Evolutionary conservation across 1,140 invertebrate genomes (phyloP).

Genomic region (Drosophila orena): DNA sequence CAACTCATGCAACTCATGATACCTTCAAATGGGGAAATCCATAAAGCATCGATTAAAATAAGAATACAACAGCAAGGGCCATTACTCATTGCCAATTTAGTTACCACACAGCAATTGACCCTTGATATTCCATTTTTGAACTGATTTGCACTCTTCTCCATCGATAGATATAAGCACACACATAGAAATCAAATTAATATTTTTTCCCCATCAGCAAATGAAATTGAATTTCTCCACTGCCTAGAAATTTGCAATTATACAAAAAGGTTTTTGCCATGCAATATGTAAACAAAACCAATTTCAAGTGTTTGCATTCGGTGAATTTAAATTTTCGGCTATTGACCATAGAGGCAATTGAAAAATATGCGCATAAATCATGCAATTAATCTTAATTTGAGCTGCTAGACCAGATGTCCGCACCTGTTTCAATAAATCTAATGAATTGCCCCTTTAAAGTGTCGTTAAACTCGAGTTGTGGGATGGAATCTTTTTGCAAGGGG

Average conservation of each 20-base stretch:
- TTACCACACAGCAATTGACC: constrained; percentile 13
- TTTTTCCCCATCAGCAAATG: constrained; percentile 59
- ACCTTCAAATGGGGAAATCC: too few species aligned
- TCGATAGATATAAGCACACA: constrained; percentile 33
- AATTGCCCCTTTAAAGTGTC: constrained; percentile 62
- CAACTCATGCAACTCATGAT: background rate
- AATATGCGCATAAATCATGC: constrained; percentile 45
- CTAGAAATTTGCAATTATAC: constrained; percentile 58
- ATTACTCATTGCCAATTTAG: constrained; percentile 6
- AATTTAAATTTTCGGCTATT: constrained; percentile 32
- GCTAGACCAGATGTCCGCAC: constrained; percentile 38
- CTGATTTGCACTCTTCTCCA: constrained; percentile 40
- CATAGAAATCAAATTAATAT: constrained; percentile 32
- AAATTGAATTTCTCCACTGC: constrained; percentile 60
- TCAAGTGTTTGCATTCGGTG: constrained; percentile 31
- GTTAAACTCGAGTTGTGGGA: constrained; percentile 43
- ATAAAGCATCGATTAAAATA: too few species aligned
- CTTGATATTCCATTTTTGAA: constrained; percentile 32
- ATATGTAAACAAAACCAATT: constrained; percentile 28
- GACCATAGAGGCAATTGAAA: constrained; percentile 10
- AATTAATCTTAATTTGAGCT: constrained; percentile 61
- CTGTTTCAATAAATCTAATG: constrained; percentile 50
- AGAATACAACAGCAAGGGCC: background rate
- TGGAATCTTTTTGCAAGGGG: background rate
- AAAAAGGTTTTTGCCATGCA: constrained; percentile 57